Evolutionary conservation across 30 jellyfish, hydroid and myxozoan species (phyloP).

Genomic region (Chironex yamaguchii): DNA sequence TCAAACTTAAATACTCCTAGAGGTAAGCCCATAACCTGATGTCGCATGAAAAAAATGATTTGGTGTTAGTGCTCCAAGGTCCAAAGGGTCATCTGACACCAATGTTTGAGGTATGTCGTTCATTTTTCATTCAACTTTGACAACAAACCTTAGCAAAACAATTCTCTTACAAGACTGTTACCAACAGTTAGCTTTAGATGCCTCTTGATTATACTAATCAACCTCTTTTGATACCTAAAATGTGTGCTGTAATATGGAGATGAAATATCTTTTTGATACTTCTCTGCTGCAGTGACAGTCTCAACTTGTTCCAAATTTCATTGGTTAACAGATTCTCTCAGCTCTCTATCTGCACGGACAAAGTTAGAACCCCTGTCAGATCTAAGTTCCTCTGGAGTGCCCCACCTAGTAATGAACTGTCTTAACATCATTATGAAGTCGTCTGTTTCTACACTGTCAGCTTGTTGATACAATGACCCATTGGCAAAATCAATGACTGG

Average conservation of each 20-base stretch:
- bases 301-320: background rate
- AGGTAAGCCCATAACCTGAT: too few species aligned
- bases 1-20: too few species aligned
- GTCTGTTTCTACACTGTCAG: too few species aligned
- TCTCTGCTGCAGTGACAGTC: background rate
- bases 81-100: too few species aligned
- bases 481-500: background rate
- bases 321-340: background rate
- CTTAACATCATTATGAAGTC: background rate
- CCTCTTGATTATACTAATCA: background rate
- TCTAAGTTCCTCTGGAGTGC: background rate
- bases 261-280: background rate
- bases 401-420: background rate
- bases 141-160: too few species aligned
- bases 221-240: background rate
- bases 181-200: too few species aligned
- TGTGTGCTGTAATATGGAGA: background rate
- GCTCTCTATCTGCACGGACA: background rate
- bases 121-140: too few species aligned
- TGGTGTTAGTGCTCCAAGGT: too few species aligned
- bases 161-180: too few species aligned
- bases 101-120: too few species aligned
- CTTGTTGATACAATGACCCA: background rate
- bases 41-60: too few species aligned
- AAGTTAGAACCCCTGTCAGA: background rate